A percentile compares a stretch with the other conserved stretches of the same genome.
Evolutionary conservation across 2,888 invertebrate species (phyloP).

Genomic region (Diabrotica balteata): DNA sequence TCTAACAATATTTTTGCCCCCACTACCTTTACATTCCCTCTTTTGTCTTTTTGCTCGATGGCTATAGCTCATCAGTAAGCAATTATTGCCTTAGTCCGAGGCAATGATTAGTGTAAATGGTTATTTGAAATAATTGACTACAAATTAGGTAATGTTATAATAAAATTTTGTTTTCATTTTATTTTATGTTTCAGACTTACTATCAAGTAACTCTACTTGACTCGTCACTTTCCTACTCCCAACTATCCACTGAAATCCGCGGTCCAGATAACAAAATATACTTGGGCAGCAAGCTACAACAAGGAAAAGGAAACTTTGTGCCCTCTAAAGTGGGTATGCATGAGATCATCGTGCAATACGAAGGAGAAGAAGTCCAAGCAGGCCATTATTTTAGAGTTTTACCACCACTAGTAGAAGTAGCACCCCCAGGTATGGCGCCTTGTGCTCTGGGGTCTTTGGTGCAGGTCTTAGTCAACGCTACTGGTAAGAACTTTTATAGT

Average conservation of each 20-base stretch:
- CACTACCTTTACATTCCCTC: too few relatives aligned
- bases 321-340: slow-evolving; percentile 95
- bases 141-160: too few relatives aligned
- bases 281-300: slow-evolving; percentile 66
- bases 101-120: too few relatives aligned
- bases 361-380: slow-evolving; percentile 64
- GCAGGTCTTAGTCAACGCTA: slow-evolving; percentile 90
- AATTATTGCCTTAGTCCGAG: too few relatives aligned
- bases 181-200: slow-evolving; percentile 66
- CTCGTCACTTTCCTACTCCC: slow-evolving; percentile 57
- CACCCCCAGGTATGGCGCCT: slow-evolving; percentile 92
- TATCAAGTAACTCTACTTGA: slow-evolving; percentile 79
- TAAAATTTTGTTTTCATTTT: too few relatives aligned
- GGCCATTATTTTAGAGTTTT: slow-evolving; percentile 85
- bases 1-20: too few relatives aligned
- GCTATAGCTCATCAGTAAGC: too few relatives aligned
- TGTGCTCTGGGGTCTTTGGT: slow-evolving; percentile 94
- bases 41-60: too few relatives aligned
- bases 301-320: slow-evolving; percentile 84
- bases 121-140: too few relatives aligned
- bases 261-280: slow-evolving; percentile 58
- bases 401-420: slow-evolving; percentile 85
- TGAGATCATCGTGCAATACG: slow-evolving; percentile 70
- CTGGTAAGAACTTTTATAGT: slow-evolving; percentile 62
- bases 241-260: slow-evolving; percentile 55